phyloP scores from a whole-genome alignment of 2,888 invertebrate species.

The Erynnis tages region DNA sequence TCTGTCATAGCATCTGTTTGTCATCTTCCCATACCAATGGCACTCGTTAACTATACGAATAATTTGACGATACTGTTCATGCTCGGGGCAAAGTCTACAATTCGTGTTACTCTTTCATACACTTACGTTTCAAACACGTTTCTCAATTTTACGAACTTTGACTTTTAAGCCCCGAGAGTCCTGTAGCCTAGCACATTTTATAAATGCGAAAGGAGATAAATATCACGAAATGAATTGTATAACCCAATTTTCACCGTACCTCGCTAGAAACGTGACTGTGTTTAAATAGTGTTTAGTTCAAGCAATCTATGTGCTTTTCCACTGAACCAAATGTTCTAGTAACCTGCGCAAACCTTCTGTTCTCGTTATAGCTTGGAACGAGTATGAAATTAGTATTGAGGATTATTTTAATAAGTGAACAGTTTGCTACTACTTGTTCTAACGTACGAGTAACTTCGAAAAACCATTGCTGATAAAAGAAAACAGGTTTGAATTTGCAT shows the following conservation, averaged over 20 bases:
- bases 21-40: too few species aligned
- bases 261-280: not conserved
- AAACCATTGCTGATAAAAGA: too few species aligned
- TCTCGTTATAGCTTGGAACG: not conserved
- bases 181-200: slow-evolving; percentile 11
- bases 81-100: too few species aligned
- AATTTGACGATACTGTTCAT: too few species aligned
- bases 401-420: too few species aligned
- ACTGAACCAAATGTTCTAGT: not conserved
- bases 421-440: too few species aligned
- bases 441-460: too few species aligned
- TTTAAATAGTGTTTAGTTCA: not conserved
- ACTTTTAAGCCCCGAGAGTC: slow-evolving; percentile 12
- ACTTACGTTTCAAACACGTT: slow-evolving; percentile 9
- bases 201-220: slow-evolving; percentile 5
- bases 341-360: not conserved
- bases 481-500: too few species aligned
- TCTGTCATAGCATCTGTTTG: too few species aligned
- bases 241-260: slow-evolving; percentile 10
- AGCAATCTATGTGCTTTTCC: not conserved
- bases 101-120: not conserved
- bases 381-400: too few species aligned
- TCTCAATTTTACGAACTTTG: slow-evolving; percentile 18
- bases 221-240: slow-evolving; percentile 13
- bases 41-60: too few species aligned